Conservation (phyloP, 2,888 invertebrate genomes). For the Hypomecis punctinalis region DNA sequence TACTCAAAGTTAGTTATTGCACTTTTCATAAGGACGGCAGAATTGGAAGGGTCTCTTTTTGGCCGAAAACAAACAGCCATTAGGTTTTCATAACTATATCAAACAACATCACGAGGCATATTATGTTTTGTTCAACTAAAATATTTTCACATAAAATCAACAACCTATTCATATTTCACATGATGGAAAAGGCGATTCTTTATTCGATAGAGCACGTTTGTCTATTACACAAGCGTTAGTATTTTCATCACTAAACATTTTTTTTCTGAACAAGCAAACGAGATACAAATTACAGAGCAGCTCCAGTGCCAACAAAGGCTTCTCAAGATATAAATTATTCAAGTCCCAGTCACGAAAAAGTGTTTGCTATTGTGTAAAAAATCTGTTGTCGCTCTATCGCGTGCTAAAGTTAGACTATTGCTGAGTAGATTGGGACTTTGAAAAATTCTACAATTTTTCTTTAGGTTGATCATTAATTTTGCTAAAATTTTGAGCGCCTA, state of each 20-base stretch:
- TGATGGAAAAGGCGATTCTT: constrained; percentile 8
- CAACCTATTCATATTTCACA: constrained; percentile 5
- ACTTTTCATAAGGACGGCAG: too few species aligned
- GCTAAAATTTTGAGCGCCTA: not conserved
- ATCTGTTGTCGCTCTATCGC: constrained; percentile 23
- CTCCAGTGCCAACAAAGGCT: constrained; percentile 29
- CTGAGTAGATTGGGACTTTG: constrained; percentile 19
- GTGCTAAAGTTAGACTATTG: constrained; percentile 17
- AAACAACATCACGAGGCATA: too few species aligned
- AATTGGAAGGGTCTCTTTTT: too few species aligned
- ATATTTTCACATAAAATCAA: not conserved
- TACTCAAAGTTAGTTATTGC: too few species aligned
- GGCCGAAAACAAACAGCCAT: too few species aligned
- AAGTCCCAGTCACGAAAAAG: constrained; percentile 28
- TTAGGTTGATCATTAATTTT: constrained; percentile 1
- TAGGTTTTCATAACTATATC: too few species aligned
- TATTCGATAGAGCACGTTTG: constrained; percentile 13
- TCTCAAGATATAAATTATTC: constrained; percentile 28
- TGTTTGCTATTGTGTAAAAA: constrained; percentile 27
- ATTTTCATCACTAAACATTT: constrained; percentile 32
- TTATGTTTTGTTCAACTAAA: not conserved
- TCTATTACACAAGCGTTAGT: constrained; percentile 12
- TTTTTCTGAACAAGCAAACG: constrained; percentile 20
- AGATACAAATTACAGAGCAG: constrained; percentile 29
- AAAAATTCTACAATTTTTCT: constrained; percentile 15